Percentiles rank a stretch among this genome's conserved stretches.
phyloP scores from a whole-genome alignment of 35 echinoderm and acorn worm species.

The Anneissia japonica region DNA sequence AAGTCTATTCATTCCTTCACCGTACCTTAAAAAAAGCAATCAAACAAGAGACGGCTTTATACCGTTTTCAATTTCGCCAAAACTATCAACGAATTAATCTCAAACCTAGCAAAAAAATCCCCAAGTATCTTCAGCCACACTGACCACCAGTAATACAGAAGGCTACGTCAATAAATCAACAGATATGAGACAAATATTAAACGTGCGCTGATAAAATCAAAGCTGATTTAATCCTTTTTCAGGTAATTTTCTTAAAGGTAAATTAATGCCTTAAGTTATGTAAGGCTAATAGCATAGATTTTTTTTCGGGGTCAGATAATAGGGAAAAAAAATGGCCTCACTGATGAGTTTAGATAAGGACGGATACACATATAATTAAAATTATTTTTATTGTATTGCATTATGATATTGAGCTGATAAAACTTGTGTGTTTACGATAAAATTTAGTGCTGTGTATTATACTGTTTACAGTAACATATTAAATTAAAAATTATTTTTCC shows the following conservation, averaged over 20 bases:
- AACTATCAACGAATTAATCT: background rate
- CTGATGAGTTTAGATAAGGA: too few relatives aligned
- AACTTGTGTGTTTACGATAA: too few relatives aligned
- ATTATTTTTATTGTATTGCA: too few relatives aligned
- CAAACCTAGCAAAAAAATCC: background rate
- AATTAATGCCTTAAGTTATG: background rate
- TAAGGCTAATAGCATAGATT: background rate
- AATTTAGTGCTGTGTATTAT: too few relatives aligned
- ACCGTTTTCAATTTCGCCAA: background rate
- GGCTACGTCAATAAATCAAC: background rate
- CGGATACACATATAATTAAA: too few relatives aligned
- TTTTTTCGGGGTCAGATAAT: background rate
- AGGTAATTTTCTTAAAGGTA: conserved; percentile 2
- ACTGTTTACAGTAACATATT: too few relatives aligned
- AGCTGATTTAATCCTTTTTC: background rate
- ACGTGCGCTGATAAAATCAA: background rate
- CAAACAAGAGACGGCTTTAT: background rate
- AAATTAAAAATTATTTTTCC: too few relatives aligned
- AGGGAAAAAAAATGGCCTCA: background rate
- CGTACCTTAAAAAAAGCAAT: background rate
- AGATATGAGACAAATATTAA: background rate
- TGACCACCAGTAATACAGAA: background rate
- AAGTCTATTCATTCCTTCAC: background rate
- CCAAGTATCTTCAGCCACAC: background rate
- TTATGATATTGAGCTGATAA: too few relatives aligned